A percentile compares a stretch with the other conserved stretches of the same genome.
phyloP scores from a whole-genome alignment of 1,140 invertebrate genomes.

The Caenorhabditis inopinata region DNA sequence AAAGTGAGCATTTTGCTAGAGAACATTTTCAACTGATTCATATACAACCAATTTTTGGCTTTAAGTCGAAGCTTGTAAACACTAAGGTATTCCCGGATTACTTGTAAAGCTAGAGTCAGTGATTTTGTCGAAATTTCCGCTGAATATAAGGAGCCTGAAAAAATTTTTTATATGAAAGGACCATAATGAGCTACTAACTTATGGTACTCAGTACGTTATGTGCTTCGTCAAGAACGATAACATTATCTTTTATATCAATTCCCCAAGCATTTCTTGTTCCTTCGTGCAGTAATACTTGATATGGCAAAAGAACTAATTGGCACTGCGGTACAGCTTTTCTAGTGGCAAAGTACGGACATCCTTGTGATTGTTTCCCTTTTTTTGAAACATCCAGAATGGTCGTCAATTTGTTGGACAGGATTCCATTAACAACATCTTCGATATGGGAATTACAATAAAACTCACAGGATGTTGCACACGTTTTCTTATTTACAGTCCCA shows the following conservation, averaged over 20 bases:
- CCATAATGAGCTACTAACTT: conserved; percentile 72
- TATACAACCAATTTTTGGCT: conserved; percentile 78
- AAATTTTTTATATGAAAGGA: not conserved
- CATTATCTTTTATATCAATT: conserved; percentile 79
- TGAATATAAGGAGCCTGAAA: conserved; percentile 52
- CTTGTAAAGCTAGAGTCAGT: conserved; percentile 67
- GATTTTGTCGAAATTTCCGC: conserved; percentile 73
- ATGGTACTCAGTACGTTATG: conserved; percentile 92
- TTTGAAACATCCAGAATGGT: not conserved
- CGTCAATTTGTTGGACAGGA: conserved; percentile 39
- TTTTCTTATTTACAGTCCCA: conserved; percentile 71
- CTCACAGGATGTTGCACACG: conserved; percentile 43
- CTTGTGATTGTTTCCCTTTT: conserved; percentile 13
- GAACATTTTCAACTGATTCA: conserved; percentile 77
- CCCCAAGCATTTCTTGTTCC: conserved; percentile 80
- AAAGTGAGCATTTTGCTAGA: conserved; percentile 74
- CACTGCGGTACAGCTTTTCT: conserved; percentile 49
- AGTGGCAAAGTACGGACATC: conserved; percentile 63
- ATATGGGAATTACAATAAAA: conserved; percentile 54
- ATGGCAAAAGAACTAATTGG: conserved; percentile 68
- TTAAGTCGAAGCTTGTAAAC: conserved; percentile 72
- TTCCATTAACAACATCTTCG: conserved; percentile 55
- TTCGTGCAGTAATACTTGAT: conserved; percentile 78
- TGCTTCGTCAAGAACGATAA: conserved; percentile 93
- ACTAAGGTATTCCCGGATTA: conserved; percentile 21